phyloP scores from a whole-genome alignment of 1,140 invertebrate species.

The Platyscapa corneri region DNA sequence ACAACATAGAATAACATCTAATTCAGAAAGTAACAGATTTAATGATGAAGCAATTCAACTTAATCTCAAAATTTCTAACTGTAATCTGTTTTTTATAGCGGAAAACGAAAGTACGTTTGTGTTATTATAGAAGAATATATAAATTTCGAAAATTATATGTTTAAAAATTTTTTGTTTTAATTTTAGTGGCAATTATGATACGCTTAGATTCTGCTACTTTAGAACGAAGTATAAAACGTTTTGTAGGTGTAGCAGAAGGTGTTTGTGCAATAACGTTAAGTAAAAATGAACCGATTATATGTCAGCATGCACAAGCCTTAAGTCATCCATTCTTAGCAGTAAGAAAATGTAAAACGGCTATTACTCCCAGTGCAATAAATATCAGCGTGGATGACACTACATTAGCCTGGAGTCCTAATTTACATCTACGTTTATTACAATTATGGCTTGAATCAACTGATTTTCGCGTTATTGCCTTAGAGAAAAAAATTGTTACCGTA shows the following conservation, averaged over 20 bases:
- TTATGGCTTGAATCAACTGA: conserved; percentile 69
- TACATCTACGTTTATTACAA: conserved; percentile 70
- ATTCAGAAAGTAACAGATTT: conserved; percentile 50
- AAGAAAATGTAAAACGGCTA: conserved; percentile 70
- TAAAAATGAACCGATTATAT: conserved; percentile 68
- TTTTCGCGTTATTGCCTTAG: conserved; percentile 62
- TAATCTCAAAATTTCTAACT: conserved; percentile 77
- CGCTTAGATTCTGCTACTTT: conserved; percentile 76
- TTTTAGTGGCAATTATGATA: conserved; percentile 77
- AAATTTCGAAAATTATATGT: neutral
- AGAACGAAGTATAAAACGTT: conserved; percentile 69
- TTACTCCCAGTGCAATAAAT: conserved; percentile 63
- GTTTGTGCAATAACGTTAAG: conserved; percentile 69
- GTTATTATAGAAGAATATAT: conserved; percentile 36
- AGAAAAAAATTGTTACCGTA: conserved; percentile 41
- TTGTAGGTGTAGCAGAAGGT: conserved; percentile 69
- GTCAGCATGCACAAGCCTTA: conserved; percentile 66
- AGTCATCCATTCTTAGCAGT: conserved; percentile 69
- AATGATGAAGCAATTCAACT: conserved; percentile 63
- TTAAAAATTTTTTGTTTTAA: conserved; percentile 14
- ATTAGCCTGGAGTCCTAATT: conserved; percentile 71
- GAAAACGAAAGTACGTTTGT: conserved; percentile 77
- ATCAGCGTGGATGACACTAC: conserved; percentile 68
- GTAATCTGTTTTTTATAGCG: conserved; percentile 79
- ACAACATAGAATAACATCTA: conserved; percentile 62